Evolutionary conservation across 2,797 vertebrate species (phyloP), one percentile per base, ranked within the genome.

Genomic region (Emydoidea blandingii): DNA sequence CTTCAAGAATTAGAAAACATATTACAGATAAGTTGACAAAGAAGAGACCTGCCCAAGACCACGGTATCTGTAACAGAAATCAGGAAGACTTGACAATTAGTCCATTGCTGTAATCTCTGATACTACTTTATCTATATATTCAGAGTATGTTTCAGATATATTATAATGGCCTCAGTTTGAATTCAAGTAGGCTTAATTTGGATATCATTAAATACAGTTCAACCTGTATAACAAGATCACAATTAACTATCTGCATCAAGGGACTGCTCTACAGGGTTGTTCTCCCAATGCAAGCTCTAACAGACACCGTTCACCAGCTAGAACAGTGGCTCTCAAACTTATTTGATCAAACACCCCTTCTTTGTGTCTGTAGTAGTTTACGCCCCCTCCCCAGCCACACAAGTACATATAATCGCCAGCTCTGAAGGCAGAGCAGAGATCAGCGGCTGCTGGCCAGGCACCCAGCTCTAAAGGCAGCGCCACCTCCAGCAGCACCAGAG

Each of bases 131-230:
- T 54, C 31, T 27, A 47, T 49, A 18, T 86, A 94, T 56, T 84
- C 50, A 91, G 80, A 76, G 85, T 72, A 72, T 23, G n/a, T 74
- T 74, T 59, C 31, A 44, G 49, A 74, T 34, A 90, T 92, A 47
- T 83, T 12, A 2, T 44, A 2, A 93, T 34, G 15, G 12, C 41
- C 11, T n/a, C 49, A 21, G 78, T 59, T 50, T 85, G 81, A 90
- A 91, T 90, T 95, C 56, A 92, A 29, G 83, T 52, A 14, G 80
- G 78, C 94, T 93, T 92, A 95, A 94, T 76, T 87, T 16, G 47
- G 14, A 80, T 50, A 2, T 10, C 27, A 83, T 76, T 47, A 72
- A 2, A 68, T 68, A 68, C 8, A n/a, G 19, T 68, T 68, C n/a
- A 37, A n/a, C 65, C 34, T n/a, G n/a, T 68, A 37, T 37, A 68